phyloP scores from a whole-genome alignment of 2,888 invertebrate species.

The Microplitis manilae region DNA sequence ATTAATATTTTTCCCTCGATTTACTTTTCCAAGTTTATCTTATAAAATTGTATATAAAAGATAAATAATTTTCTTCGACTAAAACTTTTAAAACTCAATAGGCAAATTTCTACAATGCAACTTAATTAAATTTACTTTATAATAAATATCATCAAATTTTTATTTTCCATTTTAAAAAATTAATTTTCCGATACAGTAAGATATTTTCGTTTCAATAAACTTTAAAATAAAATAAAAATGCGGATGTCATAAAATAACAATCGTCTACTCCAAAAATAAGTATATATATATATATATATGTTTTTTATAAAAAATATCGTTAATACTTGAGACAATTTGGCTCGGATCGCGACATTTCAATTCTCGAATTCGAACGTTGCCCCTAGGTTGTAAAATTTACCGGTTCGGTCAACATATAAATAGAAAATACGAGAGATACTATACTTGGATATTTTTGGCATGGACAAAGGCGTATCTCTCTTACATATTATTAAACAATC shows the following conservation, averaged over 20 bases:
- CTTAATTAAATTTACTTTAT: no score
- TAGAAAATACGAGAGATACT: not conserved
- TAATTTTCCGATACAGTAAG: no score
- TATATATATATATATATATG: not conserved
- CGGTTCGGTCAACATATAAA: not conserved
- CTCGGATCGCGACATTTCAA: not conserved
- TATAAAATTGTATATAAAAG: not conserved
- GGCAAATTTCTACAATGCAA: no score
- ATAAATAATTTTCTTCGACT: not conserved
- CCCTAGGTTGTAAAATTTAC: not conserved
- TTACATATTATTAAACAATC: not conserved
- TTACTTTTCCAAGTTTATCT: not conserved
- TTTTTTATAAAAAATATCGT: not conserved
- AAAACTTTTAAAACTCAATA: not conserved
- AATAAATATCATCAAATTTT: no score
- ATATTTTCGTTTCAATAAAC: not conserved
- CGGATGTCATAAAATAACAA: not conserved
- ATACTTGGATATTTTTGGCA: conserved; percentile 1
- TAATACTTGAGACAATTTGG: not conserved
- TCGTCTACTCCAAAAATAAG: no score
- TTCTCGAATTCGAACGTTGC: not conserved
- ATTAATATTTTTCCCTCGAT: not conserved
- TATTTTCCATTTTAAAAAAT: no score
- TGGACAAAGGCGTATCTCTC: conserved; percentile 1
- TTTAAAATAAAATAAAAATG: not conserved